Percentiles rank a stretch among this genome's conserved stretches.
These are phyloP conservation scores for Alouatta palliata DNA, from an alignment of 2,113 vertebrate species.

Conservation along the genomic window DNA sequence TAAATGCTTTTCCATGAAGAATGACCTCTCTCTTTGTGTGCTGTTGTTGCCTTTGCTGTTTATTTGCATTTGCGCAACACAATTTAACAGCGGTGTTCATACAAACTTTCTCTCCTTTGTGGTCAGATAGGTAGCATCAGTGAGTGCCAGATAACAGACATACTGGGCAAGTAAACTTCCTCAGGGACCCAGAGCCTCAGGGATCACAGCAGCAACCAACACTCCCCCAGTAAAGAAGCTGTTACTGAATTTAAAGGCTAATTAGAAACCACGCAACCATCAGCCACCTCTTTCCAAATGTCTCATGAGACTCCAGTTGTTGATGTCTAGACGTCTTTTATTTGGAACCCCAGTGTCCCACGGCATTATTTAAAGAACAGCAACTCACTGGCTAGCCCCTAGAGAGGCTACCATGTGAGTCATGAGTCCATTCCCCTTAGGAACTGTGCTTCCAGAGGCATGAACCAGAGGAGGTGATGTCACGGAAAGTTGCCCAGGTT, in stretches of 20 bases:
- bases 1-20: not conserved
- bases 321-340: not conserved
- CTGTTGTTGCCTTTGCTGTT: not conserved
- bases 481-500: not conserved
- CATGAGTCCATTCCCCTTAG: not conserved
- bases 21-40: not conserved
- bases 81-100: not conserved
- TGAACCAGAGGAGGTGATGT: not conserved
- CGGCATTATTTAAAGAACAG: not conserved
- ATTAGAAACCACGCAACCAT: not conserved
- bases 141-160: not conserved
- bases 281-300: not conserved
- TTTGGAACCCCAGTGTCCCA: not conserved
- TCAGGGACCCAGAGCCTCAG: not conserved
- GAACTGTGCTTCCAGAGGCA: not conserved
- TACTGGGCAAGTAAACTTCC: too few species aligned
- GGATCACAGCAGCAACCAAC: not conserved
- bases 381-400: not conserved
- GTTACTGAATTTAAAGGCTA: not conserved
- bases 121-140: not conserved
- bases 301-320: not conserved
- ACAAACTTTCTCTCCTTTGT: not conserved
- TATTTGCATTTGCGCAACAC: not conserved
- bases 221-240: not conserved
- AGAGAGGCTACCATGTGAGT: not conserved